Conservation (phyloP, 2,113 vertebrate genomes). For the Neotoma lepida region DNA sequence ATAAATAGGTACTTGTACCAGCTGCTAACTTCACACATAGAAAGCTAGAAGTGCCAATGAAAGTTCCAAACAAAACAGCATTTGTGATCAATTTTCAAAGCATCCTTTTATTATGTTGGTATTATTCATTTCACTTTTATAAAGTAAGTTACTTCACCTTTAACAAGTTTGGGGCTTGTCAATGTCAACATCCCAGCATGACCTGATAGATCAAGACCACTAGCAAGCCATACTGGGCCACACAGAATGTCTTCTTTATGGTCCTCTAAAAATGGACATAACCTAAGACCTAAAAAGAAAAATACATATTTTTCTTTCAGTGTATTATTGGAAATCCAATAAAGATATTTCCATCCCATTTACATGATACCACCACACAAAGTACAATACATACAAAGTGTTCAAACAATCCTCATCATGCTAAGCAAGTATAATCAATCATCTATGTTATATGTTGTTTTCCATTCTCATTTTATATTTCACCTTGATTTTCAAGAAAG, state of each 20-base stretch:
- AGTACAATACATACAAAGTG: constrained; percentile 44
- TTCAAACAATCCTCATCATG: constrained; percentile 28
- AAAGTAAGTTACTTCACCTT: constrained; percentile 88
- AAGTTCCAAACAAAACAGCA: constrained; percentile 25
- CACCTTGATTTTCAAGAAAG: constrained; percentile 62
- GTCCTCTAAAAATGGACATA: constrained; percentile 97
- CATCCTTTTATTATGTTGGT: background rate
- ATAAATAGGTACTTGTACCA: background rate
- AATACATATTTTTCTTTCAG: constrained; percentile 25
- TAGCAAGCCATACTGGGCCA: constrained; percentile 97
- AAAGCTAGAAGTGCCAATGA: background rate
- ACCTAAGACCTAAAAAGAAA: constrained; percentile 89
- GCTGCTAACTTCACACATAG: background rate
- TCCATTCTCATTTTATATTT: constrained; percentile 56
- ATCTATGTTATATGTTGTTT: constrained; percentile 30
- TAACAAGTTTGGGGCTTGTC: constrained; percentile 98
- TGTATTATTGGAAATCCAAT: constrained; percentile 30
- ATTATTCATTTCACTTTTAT: constrained; percentile 41
- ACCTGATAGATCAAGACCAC: constrained; percentile 97
- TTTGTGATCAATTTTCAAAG: background rate
- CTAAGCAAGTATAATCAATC: constrained; percentile 57
- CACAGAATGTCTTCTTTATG: constrained; percentile 99
- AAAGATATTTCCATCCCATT: constrained; percentile 52
- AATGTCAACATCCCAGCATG: constrained; percentile 98
- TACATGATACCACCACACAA: constrained; percentile 53